Conservation (phyloP, 1,140 invertebrate genomes). For the Calycopis cecrops region DNA sequence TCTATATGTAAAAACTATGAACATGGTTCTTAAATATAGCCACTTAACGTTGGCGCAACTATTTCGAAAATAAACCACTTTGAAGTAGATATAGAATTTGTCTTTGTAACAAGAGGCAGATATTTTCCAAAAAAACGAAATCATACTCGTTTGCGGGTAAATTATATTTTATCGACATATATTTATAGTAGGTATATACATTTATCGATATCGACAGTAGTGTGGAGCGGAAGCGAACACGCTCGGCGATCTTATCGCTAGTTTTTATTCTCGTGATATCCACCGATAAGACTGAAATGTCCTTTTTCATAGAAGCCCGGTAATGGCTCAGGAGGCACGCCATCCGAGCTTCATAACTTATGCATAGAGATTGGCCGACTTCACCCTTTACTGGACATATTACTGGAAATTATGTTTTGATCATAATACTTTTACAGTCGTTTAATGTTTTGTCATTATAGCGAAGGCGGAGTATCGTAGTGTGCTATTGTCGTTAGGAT, state of each 20-base stretch:
- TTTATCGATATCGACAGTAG: constrained; percentile 48
- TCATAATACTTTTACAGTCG: no score
- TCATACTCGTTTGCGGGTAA: no score
- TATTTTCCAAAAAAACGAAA: no score
- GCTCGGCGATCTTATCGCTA: constrained; percentile 57
- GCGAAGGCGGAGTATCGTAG: constrained; percentile 1
- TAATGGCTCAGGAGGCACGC: constrained; percentile 65
- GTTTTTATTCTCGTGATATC: constrained; percentile 72
- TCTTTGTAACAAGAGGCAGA: no score
- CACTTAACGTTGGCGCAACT: no score
- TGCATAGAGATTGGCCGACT: constrained; percentile 63
- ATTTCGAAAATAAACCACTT: no score
- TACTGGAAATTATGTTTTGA: constrained; percentile 3
- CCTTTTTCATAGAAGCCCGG: constrained; percentile 70
- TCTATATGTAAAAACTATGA: no score
- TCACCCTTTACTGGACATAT: constrained; percentile 59
- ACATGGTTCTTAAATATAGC: no score
- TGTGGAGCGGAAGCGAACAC: constrained; percentile 23
- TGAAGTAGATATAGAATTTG: no score
- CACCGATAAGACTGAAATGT: constrained; percentile 67
- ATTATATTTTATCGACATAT: no score
- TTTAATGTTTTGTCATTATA: constrained; percentile 9
- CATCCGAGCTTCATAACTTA: constrained; percentile 60
- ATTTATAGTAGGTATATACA: no score
- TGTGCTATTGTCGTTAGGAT: no score